Evolutionary conservation across 2,113 vertebrate species (phyloP).

Genomic region (human): DNA sequence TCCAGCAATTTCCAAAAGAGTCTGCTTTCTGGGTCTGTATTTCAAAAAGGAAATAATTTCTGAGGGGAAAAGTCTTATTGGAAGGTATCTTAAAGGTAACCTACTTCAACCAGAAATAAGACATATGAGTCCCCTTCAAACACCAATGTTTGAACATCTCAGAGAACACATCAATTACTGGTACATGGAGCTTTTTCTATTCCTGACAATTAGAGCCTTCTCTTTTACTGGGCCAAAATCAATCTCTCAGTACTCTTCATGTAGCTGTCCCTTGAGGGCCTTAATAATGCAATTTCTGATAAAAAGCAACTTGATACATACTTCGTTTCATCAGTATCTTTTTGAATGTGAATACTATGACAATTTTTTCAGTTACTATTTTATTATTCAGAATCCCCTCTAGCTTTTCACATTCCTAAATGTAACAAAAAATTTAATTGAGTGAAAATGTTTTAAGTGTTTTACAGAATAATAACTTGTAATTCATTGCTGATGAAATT

Average conservation of each 20-base stretch:
- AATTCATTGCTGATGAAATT: not conserved
- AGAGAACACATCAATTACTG: not conserved
- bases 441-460: conserved; percentile 24
- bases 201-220: not conserved
- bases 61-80: not conserved
- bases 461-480: not conserved
- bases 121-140: not conserved
- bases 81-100: not conserved
- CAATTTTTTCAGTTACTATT: not conserved
- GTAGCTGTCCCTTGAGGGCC: not conserved
- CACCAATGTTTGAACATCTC: not conserved
- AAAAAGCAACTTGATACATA: conserved; percentile 12
- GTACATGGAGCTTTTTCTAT: not conserved
- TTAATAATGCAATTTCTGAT: not conserved
- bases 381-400: conserved; percentile 30
- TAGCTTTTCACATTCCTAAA: conserved; percentile 20
- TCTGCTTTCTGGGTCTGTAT: not conserved
- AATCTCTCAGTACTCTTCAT: not conserved
- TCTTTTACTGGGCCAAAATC: not conserved
- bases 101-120: not conserved
- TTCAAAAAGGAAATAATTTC: conserved; percentile 43
- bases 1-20: not conserved
- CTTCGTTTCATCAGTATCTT: not conserved
- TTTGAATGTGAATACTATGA: conserved; percentile 3
- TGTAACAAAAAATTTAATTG: conserved; percentile 27